Evolutionary conservation across 2,113 vertebrate genomes (phyloP).

Genomic region (Pandion haliaetus): DNA sequence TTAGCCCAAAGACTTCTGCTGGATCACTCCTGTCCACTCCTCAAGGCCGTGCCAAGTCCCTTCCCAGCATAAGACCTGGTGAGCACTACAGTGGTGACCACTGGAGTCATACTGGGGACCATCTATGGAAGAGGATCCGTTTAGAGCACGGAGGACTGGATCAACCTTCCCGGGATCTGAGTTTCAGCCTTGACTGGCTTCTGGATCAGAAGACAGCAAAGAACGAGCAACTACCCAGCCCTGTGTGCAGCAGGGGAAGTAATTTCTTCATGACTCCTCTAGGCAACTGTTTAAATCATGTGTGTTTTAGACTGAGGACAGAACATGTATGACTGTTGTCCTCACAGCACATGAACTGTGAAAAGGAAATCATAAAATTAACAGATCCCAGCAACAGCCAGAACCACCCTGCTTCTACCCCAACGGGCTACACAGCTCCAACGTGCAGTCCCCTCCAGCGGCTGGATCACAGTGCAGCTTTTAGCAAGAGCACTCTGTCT

Average conservation of each 20-base stretch:
- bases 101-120: neutral
- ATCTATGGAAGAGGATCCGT: neutral
- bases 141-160: neutral
- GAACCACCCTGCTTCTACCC: neutral
- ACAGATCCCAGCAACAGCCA: neutral
- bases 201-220: neutral
- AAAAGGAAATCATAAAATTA: neutral
- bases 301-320: neutral
- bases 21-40: neutral
- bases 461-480: neutral
- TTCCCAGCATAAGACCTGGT: neutral
- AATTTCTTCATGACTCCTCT: neutral
- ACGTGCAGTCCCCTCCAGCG: accelerated
- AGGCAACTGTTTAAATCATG: neutral
- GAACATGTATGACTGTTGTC: neutral
- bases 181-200: neutral
- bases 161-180: neutral
- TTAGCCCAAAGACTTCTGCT: neutral
- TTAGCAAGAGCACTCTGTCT: neutral
- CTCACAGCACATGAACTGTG: neutral
- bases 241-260: neutral
- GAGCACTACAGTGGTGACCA: neutral
- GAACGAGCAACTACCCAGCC: neutral
- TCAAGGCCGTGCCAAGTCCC: neutral
- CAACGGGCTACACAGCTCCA: neutral